Base-by-base conservation (phyloP, 2,113 vertebrate genomes). In the Sclerurus mexicanus region DNA sequence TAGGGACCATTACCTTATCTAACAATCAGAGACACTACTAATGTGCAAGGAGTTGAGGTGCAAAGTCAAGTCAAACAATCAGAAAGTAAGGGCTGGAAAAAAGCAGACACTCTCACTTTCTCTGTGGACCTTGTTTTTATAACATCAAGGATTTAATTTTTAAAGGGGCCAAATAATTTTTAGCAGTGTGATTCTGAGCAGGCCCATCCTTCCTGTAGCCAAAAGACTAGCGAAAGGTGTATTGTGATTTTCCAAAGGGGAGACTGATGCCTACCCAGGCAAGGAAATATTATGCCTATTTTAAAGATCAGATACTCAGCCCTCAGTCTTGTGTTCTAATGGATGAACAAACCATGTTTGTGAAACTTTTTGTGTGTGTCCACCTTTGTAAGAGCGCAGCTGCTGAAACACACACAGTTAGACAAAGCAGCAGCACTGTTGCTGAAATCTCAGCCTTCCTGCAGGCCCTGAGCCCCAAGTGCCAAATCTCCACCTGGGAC, bases 1-100 rank as follows among this genome's bases (percentile, higher is more conserved):
- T 64, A 49, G 68, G 85, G 37, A 84, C 60, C 79, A 93, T 93
- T 94, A 93, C 79, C 64, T 96, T 95, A 88, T 93, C 85, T 96
- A 59, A 80, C 37, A 64, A 81, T 60, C 64, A 81, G 72, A 46
- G 47, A 84, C 86, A 73, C 14, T 75, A 73, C 14, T 78, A 91
- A 93, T 30, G 60, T 31, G 35, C 55, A 47, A 72, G 71, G 73
- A 92, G 37, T 13, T 81, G 52, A 92, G 69, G 72, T 67, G 83
- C 56, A 95, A 90, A 96, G 42, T 50, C 50, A 83, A 91, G 46
- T 80, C 75, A 69, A 0, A 0, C 5, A 87, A 30, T 72, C 73
- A 89, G 56, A 91, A 77, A 55, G 30, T 42, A 79, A 80, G 23
- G 17, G 20, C 52, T 88, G 64, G 47, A 42, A 71, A 67, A 67